These are phyloP conservation scores for Drosophila bunnanda DNA, from an alignment of 2,888 invertebrate species.

Conservation along the genomic window DNA sequence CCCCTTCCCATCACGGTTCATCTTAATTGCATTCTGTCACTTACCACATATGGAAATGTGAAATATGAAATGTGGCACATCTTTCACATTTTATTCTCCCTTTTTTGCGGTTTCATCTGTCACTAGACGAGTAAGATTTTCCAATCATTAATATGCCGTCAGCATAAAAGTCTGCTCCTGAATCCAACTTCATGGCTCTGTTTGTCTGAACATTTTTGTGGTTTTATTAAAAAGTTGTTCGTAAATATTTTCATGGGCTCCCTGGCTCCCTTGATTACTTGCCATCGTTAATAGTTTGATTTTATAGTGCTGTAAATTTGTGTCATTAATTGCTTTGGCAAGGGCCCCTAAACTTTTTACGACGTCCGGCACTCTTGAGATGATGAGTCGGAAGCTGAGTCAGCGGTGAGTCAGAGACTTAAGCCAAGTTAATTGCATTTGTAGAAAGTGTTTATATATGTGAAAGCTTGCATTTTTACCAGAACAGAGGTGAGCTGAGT, in stretches of 20 bases:
- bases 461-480: conserved; percentile 17
- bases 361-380: conserved; percentile 11
- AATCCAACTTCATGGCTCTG: conserved; percentile 17
- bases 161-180: conserved; percentile 50
- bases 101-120: conserved; percentile 55
- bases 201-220: conserved; percentile 31
- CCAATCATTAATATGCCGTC: conserved; percentile 59
- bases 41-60: conserved; percentile 25
- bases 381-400: conserved; percentile 16
- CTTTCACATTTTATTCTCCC: conserved; percentile 35
- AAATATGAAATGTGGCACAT: conserved; percentile 27
- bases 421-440: conserved; percentile 20
- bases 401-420: conserved; percentile 22
- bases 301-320: conserved; percentile 60
- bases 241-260: conserved; percentile 39
- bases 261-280: conserved; percentile 15
- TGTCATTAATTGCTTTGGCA: conserved; percentile 50
- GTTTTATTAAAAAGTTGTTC: conserved; percentile 41
- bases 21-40: conserved; percentile 52
- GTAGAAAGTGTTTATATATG: conserved; percentile 2
- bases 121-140: conserved; percentile 47
- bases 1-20: background rate
- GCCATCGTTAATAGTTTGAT: conserved; percentile 39
- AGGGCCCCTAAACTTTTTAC: conserved; percentile 25
- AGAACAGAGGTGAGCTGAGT: background rate